A percentile compares a stretch with the other conserved stretches of the same genome.
Conservation (phyloP, 2,888 invertebrate genomes). For the Eupithecia insigniata region DNA sequence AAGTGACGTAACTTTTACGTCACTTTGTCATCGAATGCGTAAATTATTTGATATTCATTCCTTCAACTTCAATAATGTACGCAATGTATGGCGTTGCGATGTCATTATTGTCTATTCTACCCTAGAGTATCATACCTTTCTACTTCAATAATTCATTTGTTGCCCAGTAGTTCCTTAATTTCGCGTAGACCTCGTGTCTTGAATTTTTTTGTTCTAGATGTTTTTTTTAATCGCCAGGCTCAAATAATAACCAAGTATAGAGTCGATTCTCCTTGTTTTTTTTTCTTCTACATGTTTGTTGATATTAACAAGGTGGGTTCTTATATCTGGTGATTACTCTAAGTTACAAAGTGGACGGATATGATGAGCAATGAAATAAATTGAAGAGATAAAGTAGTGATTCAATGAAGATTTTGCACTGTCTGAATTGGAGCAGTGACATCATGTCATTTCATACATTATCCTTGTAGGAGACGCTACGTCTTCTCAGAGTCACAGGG, state of each 20-base stretch:
- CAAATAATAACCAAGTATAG: not conserved
- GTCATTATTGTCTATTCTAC: too few species aligned
- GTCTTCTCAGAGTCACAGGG: not conserved
- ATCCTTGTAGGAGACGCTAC: slow-evolving; percentile 26
- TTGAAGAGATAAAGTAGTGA: slow-evolving; percentile 41
- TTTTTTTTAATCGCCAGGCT: not conserved
- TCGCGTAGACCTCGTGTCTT: not conserved
- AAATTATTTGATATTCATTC: too few species aligned
- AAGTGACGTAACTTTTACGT: too few species aligned
- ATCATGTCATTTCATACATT: slow-evolving; percentile 33
- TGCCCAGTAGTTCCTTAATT: not conserved
- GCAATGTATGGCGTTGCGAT: too few species aligned
- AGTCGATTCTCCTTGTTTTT: not conserved
- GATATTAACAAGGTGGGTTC: not conserved
- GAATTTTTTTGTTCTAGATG: not conserved
- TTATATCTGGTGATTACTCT: slow-evolving; percentile 15
- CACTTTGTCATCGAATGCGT: too few species aligned
- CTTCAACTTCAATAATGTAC: too few species aligned
- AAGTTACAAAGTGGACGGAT: slow-evolving; percentile 38
- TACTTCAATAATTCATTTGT: too few species aligned
- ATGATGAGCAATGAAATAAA: slow-evolving; percentile 41
- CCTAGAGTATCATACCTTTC: too few species aligned
- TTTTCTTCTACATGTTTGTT: not conserved
- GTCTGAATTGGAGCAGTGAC: slow-evolving; percentile 39
- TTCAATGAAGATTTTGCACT: slow-evolving; percentile 41